These are phyloP conservation scores for Lasioglossum figueresi DNA, from an alignment of 2,888 invertebrate genomes.

Conservation along the genomic window DNA sequence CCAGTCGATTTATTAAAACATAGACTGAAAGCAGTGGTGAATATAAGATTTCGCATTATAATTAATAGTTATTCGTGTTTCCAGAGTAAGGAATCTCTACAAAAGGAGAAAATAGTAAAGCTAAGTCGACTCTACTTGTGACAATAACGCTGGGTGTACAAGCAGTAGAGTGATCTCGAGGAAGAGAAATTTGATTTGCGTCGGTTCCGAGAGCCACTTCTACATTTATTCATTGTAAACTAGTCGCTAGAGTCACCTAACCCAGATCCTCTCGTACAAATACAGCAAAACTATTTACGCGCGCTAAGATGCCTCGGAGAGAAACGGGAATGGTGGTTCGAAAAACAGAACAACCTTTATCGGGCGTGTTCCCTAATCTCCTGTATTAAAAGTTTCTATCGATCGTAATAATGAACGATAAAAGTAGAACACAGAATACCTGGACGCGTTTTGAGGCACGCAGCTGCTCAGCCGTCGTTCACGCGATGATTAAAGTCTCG, in stretches of 20 bases:
- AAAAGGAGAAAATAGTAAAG: not conserved
- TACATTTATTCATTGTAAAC: constrained; percentile 64
- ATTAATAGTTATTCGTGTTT: constrained; percentile 37
- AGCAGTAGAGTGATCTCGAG: constrained; percentile 58
- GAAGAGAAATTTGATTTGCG: constrained; percentile 74
- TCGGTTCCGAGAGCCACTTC: constrained; percentile 61
- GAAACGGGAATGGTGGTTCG: not conserved
- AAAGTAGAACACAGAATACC: not conserved
- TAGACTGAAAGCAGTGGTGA: not conserved
- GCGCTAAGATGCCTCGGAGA: not conserved
- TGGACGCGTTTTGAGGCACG: not conserved
- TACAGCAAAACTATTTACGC: not conserved
- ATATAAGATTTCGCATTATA: constrained; percentile 25
- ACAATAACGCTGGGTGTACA: constrained; percentile 56
- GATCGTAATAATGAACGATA: not conserved
- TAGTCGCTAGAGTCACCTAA: constrained; percentile 56
- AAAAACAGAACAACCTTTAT: not conserved
- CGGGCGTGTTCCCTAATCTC: not conserved
- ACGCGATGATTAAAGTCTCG: constrained; percentile 4
- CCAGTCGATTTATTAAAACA: not conserved
- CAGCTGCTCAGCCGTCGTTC: not conserved
- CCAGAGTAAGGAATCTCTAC: constrained; percentile 14
- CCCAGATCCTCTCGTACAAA: constrained; percentile 37
- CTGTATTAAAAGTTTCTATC: not conserved
- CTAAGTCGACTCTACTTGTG: constrained; percentile 22